Evolutionary conservation across 2,888 invertebrate genomes (phyloP).

Genomic region (Masnerella sp.): DNA sequence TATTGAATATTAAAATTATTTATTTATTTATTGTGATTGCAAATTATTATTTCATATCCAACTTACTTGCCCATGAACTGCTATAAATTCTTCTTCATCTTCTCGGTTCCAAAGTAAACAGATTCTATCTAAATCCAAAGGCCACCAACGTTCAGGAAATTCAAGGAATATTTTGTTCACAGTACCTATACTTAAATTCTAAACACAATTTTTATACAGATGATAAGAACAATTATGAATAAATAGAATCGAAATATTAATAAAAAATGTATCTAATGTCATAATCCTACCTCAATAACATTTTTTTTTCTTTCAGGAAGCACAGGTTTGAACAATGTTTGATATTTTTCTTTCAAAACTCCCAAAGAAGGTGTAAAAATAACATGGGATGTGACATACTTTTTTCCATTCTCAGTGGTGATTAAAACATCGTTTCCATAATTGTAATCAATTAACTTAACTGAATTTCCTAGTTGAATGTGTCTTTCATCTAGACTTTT

Average conservation of each 20-base stretch:
- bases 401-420: slow-evolving; percentile 80
- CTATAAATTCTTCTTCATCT: slow-evolving; percentile 78
- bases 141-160: slow-evolving; percentile 84
- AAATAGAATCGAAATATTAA: no score
- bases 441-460: slow-evolving; percentile 79
- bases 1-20: no score
- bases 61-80: slow-evolving; percentile 67
- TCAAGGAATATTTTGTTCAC: slow-evolving; percentile 85
- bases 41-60: no score
- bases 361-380: slow-evolving; percentile 85
- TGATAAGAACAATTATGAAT: no score
- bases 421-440: slow-evolving; percentile 79
- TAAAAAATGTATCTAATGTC: no score
- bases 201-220: no score
- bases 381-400: slow-evolving; percentile 81
- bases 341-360: slow-evolving; percentile 82
- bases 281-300: slow-evolving; percentile 78
- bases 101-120: slow-evolving; percentile 80
- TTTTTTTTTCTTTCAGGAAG: slow-evolving; percentile 80
- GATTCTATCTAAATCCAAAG: slow-evolving; percentile 78
- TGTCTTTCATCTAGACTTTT: slow-evolving; percentile 76
- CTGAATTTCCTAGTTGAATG: slow-evolving; percentile 80
- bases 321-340: slow-evolving; percentile 80
- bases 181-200: slow-evolving; percentile 82
- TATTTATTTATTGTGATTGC: no score